A percentile compares a stretch with the other conserved stretches of the same genome.
Conservation (phyloP, 2,888 invertebrate genomes). For the Osmoderma eremita region DNA sequence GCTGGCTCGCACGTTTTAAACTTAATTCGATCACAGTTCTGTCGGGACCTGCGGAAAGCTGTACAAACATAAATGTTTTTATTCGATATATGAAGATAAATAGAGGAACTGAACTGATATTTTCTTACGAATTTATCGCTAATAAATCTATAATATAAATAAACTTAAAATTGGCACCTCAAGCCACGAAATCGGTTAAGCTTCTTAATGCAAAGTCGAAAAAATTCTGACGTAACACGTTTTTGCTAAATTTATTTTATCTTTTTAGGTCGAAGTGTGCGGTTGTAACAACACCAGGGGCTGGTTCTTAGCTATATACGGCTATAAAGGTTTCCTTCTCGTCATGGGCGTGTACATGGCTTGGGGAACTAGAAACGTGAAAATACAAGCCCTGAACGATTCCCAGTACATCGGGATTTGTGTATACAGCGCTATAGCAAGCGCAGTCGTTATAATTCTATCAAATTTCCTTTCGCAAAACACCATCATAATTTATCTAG, state of each 20-base stretch:
- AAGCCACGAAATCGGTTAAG: no score
- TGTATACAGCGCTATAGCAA: conserved; percentile 91
- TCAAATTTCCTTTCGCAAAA: conserved; percentile 89
- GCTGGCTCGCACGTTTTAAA: no score
- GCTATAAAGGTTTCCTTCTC: conserved; percentile 88
- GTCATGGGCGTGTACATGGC: conserved; percentile 95
- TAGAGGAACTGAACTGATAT: not conserved
- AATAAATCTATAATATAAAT: no score
- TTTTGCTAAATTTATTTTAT: conserved; percentile 12
- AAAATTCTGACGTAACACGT: not conserved
- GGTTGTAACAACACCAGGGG: conserved; percentile 87
- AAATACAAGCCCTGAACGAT: conserved; percentile 91
- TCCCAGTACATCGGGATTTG: conserved; percentile 94
- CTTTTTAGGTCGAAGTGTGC: conserved; percentile 85
- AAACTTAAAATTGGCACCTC: no score
- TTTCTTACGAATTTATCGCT: not conserved
- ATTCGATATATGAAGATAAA: not conserved
- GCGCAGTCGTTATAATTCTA: conserved; percentile 85
- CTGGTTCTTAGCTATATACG: conserved; percentile 91
- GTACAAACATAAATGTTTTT: not conserved
- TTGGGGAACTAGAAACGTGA: conserved; percentile 93
- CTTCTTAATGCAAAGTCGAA: not conserved
- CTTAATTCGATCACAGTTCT: no score
- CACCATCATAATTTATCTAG: conserved; percentile 82
- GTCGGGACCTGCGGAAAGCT: no score